phyloP scores from a whole-genome alignment of 2,888 invertebrate species.

The Romanomermis culicivorax region DNA sequence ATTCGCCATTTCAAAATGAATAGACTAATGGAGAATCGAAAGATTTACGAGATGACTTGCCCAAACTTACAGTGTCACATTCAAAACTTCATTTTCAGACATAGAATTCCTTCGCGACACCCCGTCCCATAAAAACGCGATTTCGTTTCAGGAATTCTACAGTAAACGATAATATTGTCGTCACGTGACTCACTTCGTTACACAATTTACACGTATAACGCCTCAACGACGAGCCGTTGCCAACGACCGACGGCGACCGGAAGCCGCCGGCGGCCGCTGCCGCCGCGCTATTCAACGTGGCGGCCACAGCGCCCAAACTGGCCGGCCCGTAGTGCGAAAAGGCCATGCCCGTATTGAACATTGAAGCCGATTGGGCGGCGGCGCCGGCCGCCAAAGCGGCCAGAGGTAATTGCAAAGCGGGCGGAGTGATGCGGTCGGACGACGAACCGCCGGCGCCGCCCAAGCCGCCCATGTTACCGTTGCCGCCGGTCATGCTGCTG shows the following conservation, averaged over 20 bases:
- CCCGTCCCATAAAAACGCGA: too few species aligned
- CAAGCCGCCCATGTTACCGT: neutral
- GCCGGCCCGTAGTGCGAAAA: neutral
- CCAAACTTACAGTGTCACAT: too few species aligned
- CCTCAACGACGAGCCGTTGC: neutral
- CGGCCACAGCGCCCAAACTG: neutral
- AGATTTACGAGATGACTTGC: too few species aligned
- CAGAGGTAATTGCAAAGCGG: neutral
- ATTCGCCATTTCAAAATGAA: too few species aligned
- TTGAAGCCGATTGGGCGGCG: neutral
- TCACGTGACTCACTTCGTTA: neutral
- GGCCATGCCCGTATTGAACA: neutral
- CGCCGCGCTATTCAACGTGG: neutral
- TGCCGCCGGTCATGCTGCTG: neutral
- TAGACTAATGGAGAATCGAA: too few species aligned
- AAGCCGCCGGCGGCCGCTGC: neutral
- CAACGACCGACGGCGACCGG: neutral
- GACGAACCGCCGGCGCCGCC: neutral
- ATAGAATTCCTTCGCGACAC: too few species aligned
- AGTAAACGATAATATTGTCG: too few species aligned
- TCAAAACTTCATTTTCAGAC: too few species aligned
- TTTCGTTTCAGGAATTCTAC: too few species aligned
- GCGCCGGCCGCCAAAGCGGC: neutral
- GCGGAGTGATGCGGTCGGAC: neutral
- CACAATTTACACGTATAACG: neutral